Evolutionary conservation across 2,888 invertebrate genomes (phyloP), one percentile per base, ranked within the genome.

Genomic region (Balanococcus diminutus): DNA sequence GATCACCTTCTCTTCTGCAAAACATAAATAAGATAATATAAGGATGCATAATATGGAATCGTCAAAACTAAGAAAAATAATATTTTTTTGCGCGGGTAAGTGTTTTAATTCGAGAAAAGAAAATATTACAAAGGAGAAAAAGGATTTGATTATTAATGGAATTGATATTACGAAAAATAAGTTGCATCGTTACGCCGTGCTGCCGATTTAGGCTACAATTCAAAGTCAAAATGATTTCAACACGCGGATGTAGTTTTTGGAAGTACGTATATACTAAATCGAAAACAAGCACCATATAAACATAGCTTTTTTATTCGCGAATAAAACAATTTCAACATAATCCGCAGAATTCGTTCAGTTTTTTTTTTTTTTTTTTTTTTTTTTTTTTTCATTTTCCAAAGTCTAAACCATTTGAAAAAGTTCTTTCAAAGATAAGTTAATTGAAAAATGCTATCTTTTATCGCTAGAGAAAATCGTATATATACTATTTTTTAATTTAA

Each of bases 161-260:
- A 51, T 51, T 51, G n/a, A 51, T 51, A 51, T 51, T 51, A 51
- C 51, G 51, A 51, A 42, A 14, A 5, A 19, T 51, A 19, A 51
- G 51, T 19, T 8, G 51, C 51, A 51, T 51, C 19, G 51, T 51
- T 51, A 19, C 51, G 6, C 19, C 19, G 19, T 4, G 42, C 51
- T 19, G 51, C 51, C 51, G 51, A 51, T 51, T 51, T 51, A n/a
- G 19, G 51, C 51, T 19, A 67, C 25, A 67, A 67, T 67, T 67
- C 28, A 67, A 67, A 67, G 67, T 67, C 67, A 67, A 4, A 67
- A 67, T 67, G 67, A 67, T 67, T 67, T 67, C 25, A 67, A 67
- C 67, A 31, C 25, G 67, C 31, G 67, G 28, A 67, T 67, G 28
- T 51, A 51, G 28, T 51, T 67, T 67, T 67, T 16, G 67, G 4